Percentiles rank a stretch among this genome's conserved stretches.
Evolutionary conservation across 2,888 invertebrate species (phyloP).

Genomic region (Caenorhabditis plicata): DNA sequence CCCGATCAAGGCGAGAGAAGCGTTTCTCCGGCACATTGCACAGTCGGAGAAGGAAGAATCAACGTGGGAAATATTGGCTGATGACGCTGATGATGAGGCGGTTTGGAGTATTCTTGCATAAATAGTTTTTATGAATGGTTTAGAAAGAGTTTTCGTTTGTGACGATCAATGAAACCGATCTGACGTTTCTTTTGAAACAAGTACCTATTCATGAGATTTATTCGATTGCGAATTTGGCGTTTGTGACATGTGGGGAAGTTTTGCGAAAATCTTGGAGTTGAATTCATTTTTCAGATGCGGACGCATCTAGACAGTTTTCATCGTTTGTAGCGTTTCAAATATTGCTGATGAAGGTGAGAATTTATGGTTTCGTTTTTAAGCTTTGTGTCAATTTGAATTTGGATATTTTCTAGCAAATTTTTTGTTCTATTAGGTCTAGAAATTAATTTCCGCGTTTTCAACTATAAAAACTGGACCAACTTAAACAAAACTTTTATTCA

Average conservation of each 20-base stretch:
- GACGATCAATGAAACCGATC: constrained; percentile 54
- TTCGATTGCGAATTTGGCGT: constrained; percentile 49
- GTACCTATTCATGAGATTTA: constrained; percentile 56
- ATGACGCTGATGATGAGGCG: constrained; percentile 41
- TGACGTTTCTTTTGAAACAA: constrained; percentile 57
- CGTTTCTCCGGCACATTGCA: constrained; percentile 40
- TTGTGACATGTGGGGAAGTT: constrained; percentile 43
- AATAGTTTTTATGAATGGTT: not conserved
- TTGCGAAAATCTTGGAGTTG: not conserved
- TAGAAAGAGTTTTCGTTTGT: constrained; percentile 46
- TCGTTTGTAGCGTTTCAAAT: constrained; percentile 57
- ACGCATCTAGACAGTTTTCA: constrained; percentile 48
- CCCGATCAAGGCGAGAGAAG: constrained; percentile 50
- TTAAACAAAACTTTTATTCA: too few species aligned
- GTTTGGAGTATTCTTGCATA: too few species aligned
- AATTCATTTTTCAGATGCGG: constrained; percentile 40
- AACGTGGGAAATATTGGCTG: constrained; percentile 46
- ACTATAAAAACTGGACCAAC: too few species aligned
- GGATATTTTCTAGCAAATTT: too few species aligned
- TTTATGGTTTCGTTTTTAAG: not conserved
- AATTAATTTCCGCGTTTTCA: too few species aligned
- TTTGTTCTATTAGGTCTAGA: too few species aligned
- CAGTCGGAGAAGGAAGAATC: constrained; percentile 43
- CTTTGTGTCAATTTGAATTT: too few species aligned
- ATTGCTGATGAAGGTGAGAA: constrained; percentile 45